phyloP scores from a whole-genome alignment of 2,113 vertebrate species.

The Zootoca vivipara region DNA sequence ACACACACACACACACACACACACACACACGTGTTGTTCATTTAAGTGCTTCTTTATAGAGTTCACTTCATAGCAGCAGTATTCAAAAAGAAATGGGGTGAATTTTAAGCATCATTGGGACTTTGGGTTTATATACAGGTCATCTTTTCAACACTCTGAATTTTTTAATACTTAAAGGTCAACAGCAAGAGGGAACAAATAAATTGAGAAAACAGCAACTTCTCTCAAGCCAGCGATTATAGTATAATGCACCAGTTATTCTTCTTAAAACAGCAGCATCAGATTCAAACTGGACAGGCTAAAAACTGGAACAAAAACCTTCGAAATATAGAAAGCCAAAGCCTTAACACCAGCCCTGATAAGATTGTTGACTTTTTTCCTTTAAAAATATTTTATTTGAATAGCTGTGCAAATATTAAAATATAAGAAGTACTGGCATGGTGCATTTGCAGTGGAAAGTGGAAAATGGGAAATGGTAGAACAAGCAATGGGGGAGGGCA shows the following conservation, averaged over 20 bases:
- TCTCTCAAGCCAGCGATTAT: neutral
- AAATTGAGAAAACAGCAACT: constrained; percentile 19
- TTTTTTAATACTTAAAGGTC: constrained; percentile 51
- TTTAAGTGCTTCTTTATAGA: constrained; percentile 40
- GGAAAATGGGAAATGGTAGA: neutral
- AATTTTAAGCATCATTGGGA: constrained; percentile 22
- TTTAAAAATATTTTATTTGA: constrained; percentile 1
- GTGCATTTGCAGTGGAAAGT: neutral
- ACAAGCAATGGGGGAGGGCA: neutral
- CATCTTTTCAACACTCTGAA: constrained; percentile 44
- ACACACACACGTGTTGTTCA: too few relatives aligned
- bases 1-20: too few relatives aligned
- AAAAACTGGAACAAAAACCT: neutral
- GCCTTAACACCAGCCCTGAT: neutral
- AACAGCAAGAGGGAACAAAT: constrained; percentile 9
- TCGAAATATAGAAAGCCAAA: neutral
- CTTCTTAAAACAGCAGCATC: neutral
- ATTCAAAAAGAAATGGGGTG: constrained; percentile 27
- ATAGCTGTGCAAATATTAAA: neutral
- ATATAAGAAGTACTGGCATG: neutral
- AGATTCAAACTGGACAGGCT: neutral
- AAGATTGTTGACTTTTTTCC: neutral
- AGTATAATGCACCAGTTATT: neutral
- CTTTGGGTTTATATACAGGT: constrained; percentile 26
- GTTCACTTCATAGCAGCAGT: constrained; percentile 23